These are phyloP conservation scores for Sepiola atlantica DNA, from an alignment of 2,888 invertebrate species.

Conservation along the genomic window DNA sequence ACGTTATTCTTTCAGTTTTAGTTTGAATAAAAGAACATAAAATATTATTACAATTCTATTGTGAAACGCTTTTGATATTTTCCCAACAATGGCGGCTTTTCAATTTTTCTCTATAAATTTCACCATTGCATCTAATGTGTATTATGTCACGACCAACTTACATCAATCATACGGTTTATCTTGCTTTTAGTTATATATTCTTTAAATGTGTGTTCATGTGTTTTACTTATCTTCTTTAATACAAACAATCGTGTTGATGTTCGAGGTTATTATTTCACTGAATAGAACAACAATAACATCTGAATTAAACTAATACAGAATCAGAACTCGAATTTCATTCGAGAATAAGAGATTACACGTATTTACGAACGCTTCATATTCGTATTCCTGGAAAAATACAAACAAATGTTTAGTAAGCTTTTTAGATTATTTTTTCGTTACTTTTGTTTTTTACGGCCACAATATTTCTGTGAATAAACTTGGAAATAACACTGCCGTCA, in stretches of 20 bases:
- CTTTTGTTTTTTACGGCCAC: no score
- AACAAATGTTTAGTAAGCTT: no score
- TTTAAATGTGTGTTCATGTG: background rate
- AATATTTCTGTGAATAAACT: no score
- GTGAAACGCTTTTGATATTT: background rate
- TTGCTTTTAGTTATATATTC: background rate
- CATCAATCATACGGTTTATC: background rate
- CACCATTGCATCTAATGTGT: background rate
- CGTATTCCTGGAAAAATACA: no score
- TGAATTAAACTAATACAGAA: no score
- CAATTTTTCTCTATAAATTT: background rate
- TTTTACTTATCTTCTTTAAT: background rate
- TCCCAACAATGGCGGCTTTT: background rate
- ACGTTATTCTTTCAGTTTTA: background rate
- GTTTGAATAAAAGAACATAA: background rate
- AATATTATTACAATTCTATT: background rate
- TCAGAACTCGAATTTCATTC: no score
- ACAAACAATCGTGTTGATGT: background rate
- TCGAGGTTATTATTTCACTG: background rate
- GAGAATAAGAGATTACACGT: no score
- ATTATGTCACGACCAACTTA: background rate
- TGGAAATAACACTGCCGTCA: no score
- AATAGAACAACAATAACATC: background rate
- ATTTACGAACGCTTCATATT: no score
- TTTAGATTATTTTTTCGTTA: no score